Evolutionary conservation across 1,140 invertebrate genomes (phyloP).

Genomic region (Drosophila subpulchrella): DNA sequence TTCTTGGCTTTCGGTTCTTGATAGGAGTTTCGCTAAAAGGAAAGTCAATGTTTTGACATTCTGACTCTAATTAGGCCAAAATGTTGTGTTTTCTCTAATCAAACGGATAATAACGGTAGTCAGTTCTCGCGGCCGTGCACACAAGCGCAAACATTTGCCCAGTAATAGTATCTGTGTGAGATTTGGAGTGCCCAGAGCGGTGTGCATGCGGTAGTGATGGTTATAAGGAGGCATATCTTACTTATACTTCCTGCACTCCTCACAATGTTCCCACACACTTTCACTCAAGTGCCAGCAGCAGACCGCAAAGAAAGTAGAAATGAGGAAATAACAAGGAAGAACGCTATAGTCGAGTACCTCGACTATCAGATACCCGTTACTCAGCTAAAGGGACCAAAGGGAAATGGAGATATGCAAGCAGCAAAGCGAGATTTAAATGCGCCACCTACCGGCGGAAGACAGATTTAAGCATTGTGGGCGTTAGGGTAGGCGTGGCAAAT

Average conservation of each 20-base stretch:
- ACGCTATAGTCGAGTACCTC: too few species aligned
- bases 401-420: too few species aligned
- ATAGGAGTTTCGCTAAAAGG: neutral
- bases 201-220: slow-evolving; percentile 11
- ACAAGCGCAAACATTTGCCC: slow-evolving; percentile 66
- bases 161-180: slow-evolving; percentile 24
- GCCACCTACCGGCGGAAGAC: too few species aligned
- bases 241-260: slow-evolving; percentile 64
- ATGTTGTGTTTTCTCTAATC: slow-evolving; percentile 78
- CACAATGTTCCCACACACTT: slow-evolving; percentile 6
- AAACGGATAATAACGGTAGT: slow-evolving; percentile 61
- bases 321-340: neutral
- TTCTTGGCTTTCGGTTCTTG: too few species aligned
- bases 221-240: slow-evolving; percentile 18
- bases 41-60: slow-evolving; percentile 63
- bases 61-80: slow-evolving; percentile 63
- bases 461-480: too few species aligned
- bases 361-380: too few species aligned
- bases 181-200: slow-evolving; percentile 41
- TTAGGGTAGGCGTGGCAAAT: too few species aligned
- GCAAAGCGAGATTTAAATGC: too few species aligned
- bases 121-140: slow-evolving; percentile 40
- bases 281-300: slow-evolving; percentile 26
- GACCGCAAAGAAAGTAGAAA: slow-evolving; percentile 15
- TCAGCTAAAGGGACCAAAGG: too few species aligned